Evolutionary conservation across 2,888 invertebrate genomes (phyloP), one percentile per base, ranked within the genome.

Genomic region (Brenthis daphne): DNA sequence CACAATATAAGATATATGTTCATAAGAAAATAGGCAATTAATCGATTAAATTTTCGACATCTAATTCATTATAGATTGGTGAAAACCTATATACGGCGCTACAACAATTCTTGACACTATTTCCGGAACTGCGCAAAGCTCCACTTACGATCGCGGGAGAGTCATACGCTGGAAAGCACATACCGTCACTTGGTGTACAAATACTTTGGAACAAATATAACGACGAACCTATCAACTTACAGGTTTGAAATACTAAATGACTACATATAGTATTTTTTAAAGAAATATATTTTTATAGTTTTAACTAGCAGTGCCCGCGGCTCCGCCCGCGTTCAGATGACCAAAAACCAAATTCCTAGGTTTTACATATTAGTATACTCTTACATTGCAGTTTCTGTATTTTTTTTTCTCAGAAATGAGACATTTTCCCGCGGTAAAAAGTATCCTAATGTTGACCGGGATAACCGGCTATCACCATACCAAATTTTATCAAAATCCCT

Each of bases 101-200:
- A 43, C 87, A 92, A 67, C 96, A 96, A 84, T 96, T 96, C 83
- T 93, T 95, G 75, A 93, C 91, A 3, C 78, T 96, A 1, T 96
- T 95, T 82, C 94, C 94, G 0, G 93, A 94, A 68, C 88, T 94
- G 4, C 90, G 94, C 57, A 82, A 86, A 65, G 94, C 94, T 64
- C 94, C 94, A 5, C 93, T 96, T 73, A 95, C 94, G 65, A 89
- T 95, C 0, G 94, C 95, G 0, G 96, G 96, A 14, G 95, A 96
- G 82, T 95, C 94, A 0, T 95, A 94, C 79, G 95, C 94, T 1
- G 95, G 95, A 64, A 93, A 93, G 77, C 93, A 94, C 73, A 93
- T 94, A 16, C 93, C 95, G 0, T 94, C 95, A 0, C 84, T 96
- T 14, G 94, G 92, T 0, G 90, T 94, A 53, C 94, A 94, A 77